Base-by-base conservation (phyloP, 2,797 vertebrate species). In the Lagothrix lagotricha region DNA sequence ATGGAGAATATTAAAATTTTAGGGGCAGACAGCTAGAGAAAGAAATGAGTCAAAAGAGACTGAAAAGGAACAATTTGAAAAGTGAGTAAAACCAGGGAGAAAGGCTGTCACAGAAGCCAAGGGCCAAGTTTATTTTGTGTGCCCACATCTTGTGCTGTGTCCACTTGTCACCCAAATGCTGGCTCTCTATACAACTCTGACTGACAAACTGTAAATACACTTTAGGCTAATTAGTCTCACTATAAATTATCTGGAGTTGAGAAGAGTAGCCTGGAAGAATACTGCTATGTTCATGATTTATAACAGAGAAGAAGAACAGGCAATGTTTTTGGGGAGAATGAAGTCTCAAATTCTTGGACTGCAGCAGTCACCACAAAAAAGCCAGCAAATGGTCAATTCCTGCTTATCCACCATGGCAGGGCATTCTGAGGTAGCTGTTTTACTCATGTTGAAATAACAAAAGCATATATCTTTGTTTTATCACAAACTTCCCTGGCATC, bases 221-320 rank as follows among this genome's bases (percentile, higher is more conserved):
- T 13, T 64, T 58, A 83, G 30, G 61, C 91, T 75, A 94, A 95
- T 92, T 67, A 86, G 61, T 50, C 86, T 70, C 9, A 67, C 50
- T 72, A 14, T 70, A 57, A 90, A 52, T 50, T 84, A 95, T 46
- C 80, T 93, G 33, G 48, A 70, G 28, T 80, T 84, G 61, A 92
- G 36, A 91, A 77, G 77, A 94, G 87, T 30, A 64, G 36, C 24
- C 58, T 86, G 30, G 33, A 96, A 89, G 41, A 83, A 96, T 20
- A 61, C 24, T 93, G 19, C 2, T 58, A 48, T 77, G 41, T 30
- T 80, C 75, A 20, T 44, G 46, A 90, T 87, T 88, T 84, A 72
- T 79, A 67, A 77, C 17, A 85, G n/a, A 58, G 13, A 70, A 81
- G 26, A 76, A 81, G 20, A 58, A 77, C 0, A 82, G 41, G 9